These are phyloP conservation scores for Brachionus rotundiformis DNA, from an alignment of 1,140 invertebrate genomes.

Conservation along the genomic window DNA sequence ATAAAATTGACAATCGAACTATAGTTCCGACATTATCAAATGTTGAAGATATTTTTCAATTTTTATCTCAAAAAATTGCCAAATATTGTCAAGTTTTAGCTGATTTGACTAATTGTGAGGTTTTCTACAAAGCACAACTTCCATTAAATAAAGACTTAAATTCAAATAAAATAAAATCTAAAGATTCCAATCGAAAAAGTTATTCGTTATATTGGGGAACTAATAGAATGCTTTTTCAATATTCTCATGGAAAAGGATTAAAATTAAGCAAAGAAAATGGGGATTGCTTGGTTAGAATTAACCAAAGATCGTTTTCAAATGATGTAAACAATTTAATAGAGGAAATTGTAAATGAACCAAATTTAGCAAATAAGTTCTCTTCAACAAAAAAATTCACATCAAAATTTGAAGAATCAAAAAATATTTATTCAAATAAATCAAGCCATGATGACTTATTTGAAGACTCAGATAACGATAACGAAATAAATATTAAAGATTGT, in stretches of 20 bases:
- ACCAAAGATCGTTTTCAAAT: constrained; percentile 21
- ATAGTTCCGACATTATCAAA: constrained; percentile 19
- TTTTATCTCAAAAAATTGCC: constrained; percentile 44
- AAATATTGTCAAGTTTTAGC: constrained; percentile 52
- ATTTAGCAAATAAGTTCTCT: not conserved
- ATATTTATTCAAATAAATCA: no score
- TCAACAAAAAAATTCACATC: not conserved
- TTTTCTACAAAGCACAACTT: constrained; percentile 43
- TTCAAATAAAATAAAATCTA: not conserved
- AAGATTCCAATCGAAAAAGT: not conserved
- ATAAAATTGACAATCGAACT: not conserved
- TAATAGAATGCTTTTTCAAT: constrained; percentile 47
- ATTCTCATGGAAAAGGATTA: constrained; percentile 35
- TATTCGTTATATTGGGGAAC: constrained; percentile 46
- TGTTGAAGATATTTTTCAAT: constrained; percentile 43
- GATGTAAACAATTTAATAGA: constrained; percentile 39
- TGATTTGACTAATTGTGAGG: constrained; percentile 50
- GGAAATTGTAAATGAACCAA: constrained; percentile 48
- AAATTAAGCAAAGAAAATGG: constrained; percentile 6
- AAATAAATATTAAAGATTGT: constrained; percentile 36
- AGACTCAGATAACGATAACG: not conserved
- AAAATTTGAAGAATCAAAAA: not conserved
- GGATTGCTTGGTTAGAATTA: constrained; percentile 37
- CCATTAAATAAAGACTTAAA: not conserved
- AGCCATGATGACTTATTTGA: no score